These are phyloP conservation scores for Falco peregrinus DNA, from an alignment of 2,797 vertebrate species.

Conservation along the genomic window DNA sequence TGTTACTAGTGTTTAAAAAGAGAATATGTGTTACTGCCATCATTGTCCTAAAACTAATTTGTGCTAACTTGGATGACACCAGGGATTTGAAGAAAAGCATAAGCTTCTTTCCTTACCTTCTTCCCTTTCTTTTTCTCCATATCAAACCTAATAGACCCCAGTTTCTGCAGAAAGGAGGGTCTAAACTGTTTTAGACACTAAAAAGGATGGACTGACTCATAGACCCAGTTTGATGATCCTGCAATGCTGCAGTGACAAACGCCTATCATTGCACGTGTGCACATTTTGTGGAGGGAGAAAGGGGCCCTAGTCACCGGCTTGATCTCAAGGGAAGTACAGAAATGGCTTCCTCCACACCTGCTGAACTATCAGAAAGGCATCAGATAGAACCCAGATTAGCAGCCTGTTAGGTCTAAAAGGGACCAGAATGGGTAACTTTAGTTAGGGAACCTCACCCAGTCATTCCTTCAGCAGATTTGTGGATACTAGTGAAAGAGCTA, in stretches of 20 bases:
- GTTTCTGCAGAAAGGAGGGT: background rate
- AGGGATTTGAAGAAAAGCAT: background rate
- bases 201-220: background rate
- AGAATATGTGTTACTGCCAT: background rate
- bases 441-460: background rate
- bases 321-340: background rate
- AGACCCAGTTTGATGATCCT: background rate
- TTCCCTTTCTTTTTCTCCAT: background rate
- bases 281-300: background rate
- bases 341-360: background rate
- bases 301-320: background rate
- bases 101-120: background rate
- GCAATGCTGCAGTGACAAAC: background rate
- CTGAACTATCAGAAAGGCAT: background rate
- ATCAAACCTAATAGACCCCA: background rate
- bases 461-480: background rate
- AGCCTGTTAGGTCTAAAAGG: background rate
- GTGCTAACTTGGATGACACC: background rate
- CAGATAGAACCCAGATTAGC: background rate
- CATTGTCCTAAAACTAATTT: background rate
- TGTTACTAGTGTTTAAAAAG: background rate
- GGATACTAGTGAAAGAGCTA: background rate
- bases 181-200: background rate
- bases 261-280: background rate
- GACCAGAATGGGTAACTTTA: background rate